Evolutionary conservation across 2,113 vertebrate species (phyloP).

Genomic region (Dendropsophus ebraccatus): DNA sequence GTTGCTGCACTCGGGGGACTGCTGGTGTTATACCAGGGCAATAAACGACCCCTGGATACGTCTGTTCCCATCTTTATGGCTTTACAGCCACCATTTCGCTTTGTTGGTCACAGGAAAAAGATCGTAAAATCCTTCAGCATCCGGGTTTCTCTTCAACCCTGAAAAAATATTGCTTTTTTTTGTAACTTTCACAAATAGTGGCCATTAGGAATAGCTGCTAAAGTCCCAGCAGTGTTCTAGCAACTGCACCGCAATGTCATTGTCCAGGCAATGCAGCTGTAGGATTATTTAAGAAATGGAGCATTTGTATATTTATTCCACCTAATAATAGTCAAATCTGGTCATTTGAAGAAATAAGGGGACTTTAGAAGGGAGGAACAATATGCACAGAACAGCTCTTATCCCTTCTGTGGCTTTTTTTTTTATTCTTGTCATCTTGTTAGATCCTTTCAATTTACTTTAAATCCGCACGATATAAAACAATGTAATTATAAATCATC

Average conservation of each 20-base stretch:
- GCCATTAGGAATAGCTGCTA: constrained; percentile 61
- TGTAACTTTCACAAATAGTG: constrained; percentile 68
- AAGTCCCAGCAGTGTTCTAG: constrained; percentile 30
- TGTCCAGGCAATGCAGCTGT: background rate
- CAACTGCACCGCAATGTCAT: constrained; percentile 21
- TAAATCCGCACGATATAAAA: background rate
- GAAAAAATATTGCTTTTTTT: constrained; percentile 63
- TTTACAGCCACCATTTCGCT: constrained; percentile 82
- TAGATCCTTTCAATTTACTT: background rate
- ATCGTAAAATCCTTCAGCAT: constrained; percentile 81
- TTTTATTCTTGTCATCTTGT: constrained; percentile 1
- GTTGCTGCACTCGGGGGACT: constrained; percentile 71
- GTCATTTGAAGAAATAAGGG: constrained; percentile 19
- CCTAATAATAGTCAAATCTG: background rate
- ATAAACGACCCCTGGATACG: constrained; percentile 71
- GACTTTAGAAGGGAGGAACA: background rate
- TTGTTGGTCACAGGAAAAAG: constrained; percentile 85
- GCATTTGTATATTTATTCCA: background rate
- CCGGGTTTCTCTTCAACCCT: constrained; percentile 77
- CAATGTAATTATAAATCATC: constrained; percentile 11
- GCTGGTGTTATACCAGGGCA: constrained; percentile 73
- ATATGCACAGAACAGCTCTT: background rate
- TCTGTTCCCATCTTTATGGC: constrained; percentile 77
- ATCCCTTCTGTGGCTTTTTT: background rate
- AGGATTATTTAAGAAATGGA: background rate